Evolutionary conservation across 2,797 vertebrate species (phyloP), one percentile per base, ranked within the genome.

Genomic region (Hemitrygon akajei): DNA sequence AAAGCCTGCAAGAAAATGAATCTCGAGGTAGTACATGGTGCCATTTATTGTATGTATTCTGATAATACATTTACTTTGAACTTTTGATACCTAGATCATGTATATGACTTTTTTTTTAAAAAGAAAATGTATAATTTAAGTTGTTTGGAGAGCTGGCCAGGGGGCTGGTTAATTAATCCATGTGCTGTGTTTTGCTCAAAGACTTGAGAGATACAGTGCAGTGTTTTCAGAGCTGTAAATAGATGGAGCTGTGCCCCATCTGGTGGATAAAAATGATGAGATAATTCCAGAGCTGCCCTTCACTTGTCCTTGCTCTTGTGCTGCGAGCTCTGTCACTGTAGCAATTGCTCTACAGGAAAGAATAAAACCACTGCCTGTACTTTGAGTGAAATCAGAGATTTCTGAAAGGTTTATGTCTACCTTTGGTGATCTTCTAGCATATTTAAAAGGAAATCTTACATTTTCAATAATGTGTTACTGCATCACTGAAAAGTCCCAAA

Each of bases 161-260:
- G 86, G 34, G 60, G 7, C 60, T 7, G 60, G 7, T 89, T 66
- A 89, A 66, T 89, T 66, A 89, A 34, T 66, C 63, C 1, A 9
- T 22, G 34, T 89, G 63, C 86, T 89, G 63, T 37, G 30, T 69
- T 37, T 34, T 69, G 16, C 18, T 69, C 63, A 89, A 89, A 37
- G n/a, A 89, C 86, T 69, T 89, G 60, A 89, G n/a, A 34, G 60
- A 89, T 66, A 37, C 63, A 1, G 60, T 34, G 63, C 86, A 69
- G 60, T 37, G 60, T 66, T 89, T 63, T 89, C 86, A 89, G 86
- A 66, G n/a, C n/a, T 37, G 86, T 69, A 66, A 89, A 66, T 89
- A 22, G 37, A 69, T 69, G 86, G 60, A 37, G 86, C 86, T 89
- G 86, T 37, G n/a, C 86, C 60, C 86, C 86, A 89, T 89, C 86